A percentile compares a stretch with the other conserved stretches of the same genome.
These are phyloP conservation scores for Trinorchestia longiramus DNA, from an alignment of 1,140 invertebrate genomes.

Conservation along the genomic window DNA sequence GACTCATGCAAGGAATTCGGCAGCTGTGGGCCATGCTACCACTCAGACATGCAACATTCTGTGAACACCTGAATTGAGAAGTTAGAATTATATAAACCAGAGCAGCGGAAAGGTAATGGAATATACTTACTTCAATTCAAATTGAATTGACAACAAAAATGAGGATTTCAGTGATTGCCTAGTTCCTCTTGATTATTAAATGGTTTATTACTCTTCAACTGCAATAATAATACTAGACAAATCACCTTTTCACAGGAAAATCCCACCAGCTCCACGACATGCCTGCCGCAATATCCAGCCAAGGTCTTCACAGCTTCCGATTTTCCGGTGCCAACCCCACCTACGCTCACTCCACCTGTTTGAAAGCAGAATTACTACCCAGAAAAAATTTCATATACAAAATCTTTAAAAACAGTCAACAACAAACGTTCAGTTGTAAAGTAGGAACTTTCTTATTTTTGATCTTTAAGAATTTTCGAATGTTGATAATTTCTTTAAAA, in stretches of 20 bases:
- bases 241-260: neutral
- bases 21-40: neutral
- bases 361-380: neutral
- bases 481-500: too few relatives aligned
- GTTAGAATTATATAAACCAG: neutral
- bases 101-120: neutral
- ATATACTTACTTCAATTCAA: neutral
- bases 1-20: neutral
- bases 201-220: neutral
- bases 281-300: constrained; percentile 58
- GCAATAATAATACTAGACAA: neutral
- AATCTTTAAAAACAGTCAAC: too few relatives aligned
- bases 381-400: neutral
- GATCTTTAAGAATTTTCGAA: too few relatives aligned
- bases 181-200: neutral
- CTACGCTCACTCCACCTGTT: constrained; percentile 61
- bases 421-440: too few relatives aligned
- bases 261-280: constrained; percentile 58
- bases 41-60: neutral
- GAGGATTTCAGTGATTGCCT: neutral
- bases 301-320: constrained; percentile 57
- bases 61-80: neutral
- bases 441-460: too few relatives aligned
- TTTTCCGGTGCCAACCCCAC: constrained; percentile 61
- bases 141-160: neutral